phyloP scores from a whole-genome alignment of 1,140 invertebrate species.

The Tribolium castaneum region DNA sequence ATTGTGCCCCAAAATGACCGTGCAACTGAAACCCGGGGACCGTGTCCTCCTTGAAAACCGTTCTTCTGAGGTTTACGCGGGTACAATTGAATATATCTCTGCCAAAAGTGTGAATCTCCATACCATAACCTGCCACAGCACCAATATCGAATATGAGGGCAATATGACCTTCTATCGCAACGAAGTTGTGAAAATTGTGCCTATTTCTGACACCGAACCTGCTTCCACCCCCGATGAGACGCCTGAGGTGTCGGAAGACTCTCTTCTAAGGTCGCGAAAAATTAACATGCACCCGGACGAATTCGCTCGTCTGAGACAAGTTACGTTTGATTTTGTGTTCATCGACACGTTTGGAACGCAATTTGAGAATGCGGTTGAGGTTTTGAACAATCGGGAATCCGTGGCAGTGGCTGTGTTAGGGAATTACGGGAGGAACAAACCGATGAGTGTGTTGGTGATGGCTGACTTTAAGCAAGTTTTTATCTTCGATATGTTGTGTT shows the following conservation, averaged over 20 bases:
- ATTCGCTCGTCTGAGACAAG: background rate
- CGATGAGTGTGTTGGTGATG: conserved; percentile 7
- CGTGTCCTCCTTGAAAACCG: background rate
- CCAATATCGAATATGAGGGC: background rate
- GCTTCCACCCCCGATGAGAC: too few species aligned
- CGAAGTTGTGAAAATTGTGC: background rate
- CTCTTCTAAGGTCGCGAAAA: background rate
- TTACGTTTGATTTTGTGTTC: background rate
- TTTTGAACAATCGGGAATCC: background rate
- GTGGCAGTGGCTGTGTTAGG: background rate
- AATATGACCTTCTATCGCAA: background rate
- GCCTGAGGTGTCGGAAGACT: background rate
- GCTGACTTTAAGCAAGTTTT: conserved; percentile 3
- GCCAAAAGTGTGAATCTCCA: background rate
- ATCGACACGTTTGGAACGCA: background rate
- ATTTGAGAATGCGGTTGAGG: background rate
- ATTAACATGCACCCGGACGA: background rate
- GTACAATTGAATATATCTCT: background rate
- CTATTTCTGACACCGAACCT: background rate
- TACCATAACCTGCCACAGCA: background rate
- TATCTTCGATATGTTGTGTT: conserved; percentile 22
- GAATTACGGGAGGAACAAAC: background rate
- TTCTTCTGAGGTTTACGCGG: background rate
- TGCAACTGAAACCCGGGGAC: background rate
- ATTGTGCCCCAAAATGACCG: background rate